phyloP scores from a whole-genome alignment of 1,140 invertebrate genomes.

The Galleria mellonella region DNA sequence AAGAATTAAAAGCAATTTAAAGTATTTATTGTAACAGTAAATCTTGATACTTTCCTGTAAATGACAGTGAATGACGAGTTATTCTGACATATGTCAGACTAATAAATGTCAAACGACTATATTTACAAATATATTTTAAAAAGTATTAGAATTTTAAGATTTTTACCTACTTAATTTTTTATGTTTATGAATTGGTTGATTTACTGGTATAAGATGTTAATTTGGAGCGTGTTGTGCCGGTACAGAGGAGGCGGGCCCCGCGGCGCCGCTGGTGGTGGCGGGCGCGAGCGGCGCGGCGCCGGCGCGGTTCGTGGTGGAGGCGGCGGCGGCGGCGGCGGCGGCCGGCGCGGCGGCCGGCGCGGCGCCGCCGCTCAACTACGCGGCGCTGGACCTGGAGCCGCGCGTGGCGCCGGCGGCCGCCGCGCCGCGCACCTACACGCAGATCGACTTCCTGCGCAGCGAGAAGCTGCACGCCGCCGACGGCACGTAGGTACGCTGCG shows the following conservation, averaged over 20 bases:
- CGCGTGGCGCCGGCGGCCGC: constrained; percentile 24
- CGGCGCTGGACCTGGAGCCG: constrained; percentile 55
- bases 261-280: constrained; percentile 8
- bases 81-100: too few species aligned
- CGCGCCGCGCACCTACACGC: constrained; percentile 44
- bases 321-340: neutral
- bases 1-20: too few species aligned
- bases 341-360: constrained; percentile 3
- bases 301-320: constrained; percentile 12
- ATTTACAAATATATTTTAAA: too few species aligned
- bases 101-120: too few species aligned
- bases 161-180: too few species aligned
- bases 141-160: too few species aligned
- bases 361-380: constrained; percentile 37
- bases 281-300: constrained; percentile 2
- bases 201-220: too few species aligned
- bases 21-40: too few species aligned
- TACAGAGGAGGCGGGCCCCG: neutral
- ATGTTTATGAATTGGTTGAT: too few species aligned
- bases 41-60: too few species aligned
- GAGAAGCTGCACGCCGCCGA: constrained; percentile 37
- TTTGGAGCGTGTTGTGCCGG: too few species aligned
- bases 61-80: too few species aligned
- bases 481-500: constrained; percentile 12
- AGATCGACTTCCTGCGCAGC: constrained; percentile 56